Percentiles rank a stretch among this genome's conserved stretches.
Evolutionary conservation across 2,888 invertebrate genomes (phyloP).

Genomic region (Lordiphosa andalusiaca): DNA sequence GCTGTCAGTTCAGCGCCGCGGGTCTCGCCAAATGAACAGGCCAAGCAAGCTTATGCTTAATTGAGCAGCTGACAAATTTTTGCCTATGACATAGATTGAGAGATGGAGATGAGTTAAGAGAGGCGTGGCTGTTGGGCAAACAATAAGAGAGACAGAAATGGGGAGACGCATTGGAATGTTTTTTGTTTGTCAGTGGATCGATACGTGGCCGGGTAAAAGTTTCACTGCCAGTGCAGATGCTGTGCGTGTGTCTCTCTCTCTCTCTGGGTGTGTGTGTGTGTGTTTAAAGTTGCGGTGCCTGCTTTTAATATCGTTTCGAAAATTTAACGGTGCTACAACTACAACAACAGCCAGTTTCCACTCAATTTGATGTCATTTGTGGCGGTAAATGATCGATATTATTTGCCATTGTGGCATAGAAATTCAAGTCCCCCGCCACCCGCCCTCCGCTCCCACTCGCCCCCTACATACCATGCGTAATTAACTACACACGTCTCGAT

Average conservation of each 20-base stretch:
- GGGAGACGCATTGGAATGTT: conserved; percentile 53
- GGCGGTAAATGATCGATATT: conserved; percentile 67
- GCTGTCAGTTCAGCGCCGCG: conserved; percentile 9
- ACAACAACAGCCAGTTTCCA: conserved; percentile 19
- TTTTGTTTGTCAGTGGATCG: conserved; percentile 52
- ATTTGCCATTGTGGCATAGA: conserved; percentile 71
- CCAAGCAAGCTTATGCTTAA: conserved; percentile 37
- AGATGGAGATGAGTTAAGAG: conserved; percentile 7
- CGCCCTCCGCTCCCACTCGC: neutral
- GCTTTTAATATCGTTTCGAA: conserved; percentile 49
- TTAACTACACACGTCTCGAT: conserved; percentile 65
- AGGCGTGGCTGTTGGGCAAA: conserved; percentile 30
- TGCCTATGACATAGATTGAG: conserved; percentile 44
- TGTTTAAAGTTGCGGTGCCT: conserved; percentile 22
- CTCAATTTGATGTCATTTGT: conserved; percentile 43
- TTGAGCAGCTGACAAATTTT: conserved; percentile 65
- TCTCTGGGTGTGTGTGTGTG: no score
- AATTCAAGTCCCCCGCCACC: conserved; percentile 44
- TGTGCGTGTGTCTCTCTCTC: conserved; percentile 23
- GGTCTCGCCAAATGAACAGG: conserved; percentile 10
- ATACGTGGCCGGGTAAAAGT: conserved; percentile 56
- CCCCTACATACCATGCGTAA: conserved; percentile 49
- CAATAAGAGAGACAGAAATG: conserved; percentile 28
- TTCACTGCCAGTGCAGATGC: conserved; percentile 61
- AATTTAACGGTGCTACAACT: conserved; percentile 57